A percentile compares a stretch with the other conserved stretches of the same genome.
phyloP scores from a whole-genome alignment of 2,113 vertebrate species.

The Salvator merianae region DNA sequence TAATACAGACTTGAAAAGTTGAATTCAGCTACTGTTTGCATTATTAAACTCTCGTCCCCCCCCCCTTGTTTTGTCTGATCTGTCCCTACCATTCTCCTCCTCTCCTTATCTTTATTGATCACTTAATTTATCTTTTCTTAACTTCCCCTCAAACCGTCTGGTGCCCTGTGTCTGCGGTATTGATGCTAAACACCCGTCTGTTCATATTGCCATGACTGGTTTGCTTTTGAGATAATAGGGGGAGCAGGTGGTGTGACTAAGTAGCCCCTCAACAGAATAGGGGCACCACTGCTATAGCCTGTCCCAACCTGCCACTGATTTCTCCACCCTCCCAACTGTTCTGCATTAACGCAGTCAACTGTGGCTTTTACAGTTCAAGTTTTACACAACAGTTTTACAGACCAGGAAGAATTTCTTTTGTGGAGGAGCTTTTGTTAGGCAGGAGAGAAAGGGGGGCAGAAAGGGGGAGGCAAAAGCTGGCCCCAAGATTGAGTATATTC shows the following conservation, averaged over 20 bases:
- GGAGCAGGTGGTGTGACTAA: slow-evolving; percentile 99
- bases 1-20: slow-evolving; percentile 59
- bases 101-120: slow-evolving; percentile 89
- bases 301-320: slow-evolving; percentile 85
- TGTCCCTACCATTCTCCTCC: slow-evolving; percentile 76
- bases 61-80: slow-evolving; percentile 68
- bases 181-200: slow-evolving; percentile 84
- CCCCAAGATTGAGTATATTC: slow-evolving; percentile 66
- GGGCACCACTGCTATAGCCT: slow-evolving; percentile 82
- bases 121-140: slow-evolving; percentile 88
- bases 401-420: slow-evolving; percentile 84
- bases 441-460: slow-evolving; percentile 37
- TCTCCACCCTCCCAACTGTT: slow-evolving; percentile 99
- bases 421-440: slow-evolving; percentile 76
- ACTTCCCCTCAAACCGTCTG: slow-evolving; percentile 83
- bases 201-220: slow-evolving; percentile 84
- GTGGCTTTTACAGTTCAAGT: slow-evolving; percentile 89
- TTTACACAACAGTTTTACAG: slow-evolving; percentile 99
- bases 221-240: slow-evolving; percentile 88
- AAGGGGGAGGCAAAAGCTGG: slow-evolving; percentile 41
- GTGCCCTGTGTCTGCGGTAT: slow-evolving; percentile 78
- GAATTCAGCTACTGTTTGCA: slow-evolving; percentile 59
- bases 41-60: slow-evolving; percentile 72
- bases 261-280: slow-evolving; percentile 86
- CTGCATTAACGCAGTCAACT: slow-evolving; percentile 89